phyloP scores from a whole-genome alignment of 2,797 vertebrate genomes.

The Masticophis lateralis region DNA sequence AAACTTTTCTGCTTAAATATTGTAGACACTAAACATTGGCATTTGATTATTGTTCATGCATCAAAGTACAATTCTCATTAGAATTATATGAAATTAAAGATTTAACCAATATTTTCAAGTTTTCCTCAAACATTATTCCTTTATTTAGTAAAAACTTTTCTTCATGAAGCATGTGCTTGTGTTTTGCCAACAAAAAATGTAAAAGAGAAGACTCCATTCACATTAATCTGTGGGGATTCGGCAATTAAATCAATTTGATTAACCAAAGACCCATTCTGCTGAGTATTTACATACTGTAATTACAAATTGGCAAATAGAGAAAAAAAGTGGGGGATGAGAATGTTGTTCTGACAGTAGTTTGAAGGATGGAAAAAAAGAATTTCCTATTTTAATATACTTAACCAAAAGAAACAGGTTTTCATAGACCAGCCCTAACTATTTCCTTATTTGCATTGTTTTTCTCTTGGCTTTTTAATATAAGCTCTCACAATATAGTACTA shows the following conservation, averaged over 20 bases:
- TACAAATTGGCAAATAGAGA: slow-evolving; percentile 67
- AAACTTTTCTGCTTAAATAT: slow-evolving; percentile 37
- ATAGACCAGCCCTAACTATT: not conserved
- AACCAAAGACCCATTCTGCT: slow-evolving; percentile 73
- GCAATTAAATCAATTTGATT: slow-evolving; percentile 74
- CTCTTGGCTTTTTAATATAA: not conserved
- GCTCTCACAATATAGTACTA: not conserved
- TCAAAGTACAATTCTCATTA: slow-evolving; percentile 42
- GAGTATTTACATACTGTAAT: slow-evolving; percentile 72
- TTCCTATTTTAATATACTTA: slow-evolving; percentile 33
- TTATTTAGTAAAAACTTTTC: slow-evolving; percentile 57
- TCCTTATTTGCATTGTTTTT: not conserved
- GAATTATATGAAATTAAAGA: slow-evolving; percentile 54
- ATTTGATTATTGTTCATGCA: slow-evolving; percentile 54
- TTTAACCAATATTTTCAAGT: slow-evolving; percentile 38
- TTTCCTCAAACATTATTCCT: slow-evolving; percentile 49
- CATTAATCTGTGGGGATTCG: slow-evolving; percentile 69
- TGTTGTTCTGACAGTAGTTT: slow-evolving; percentile 63
- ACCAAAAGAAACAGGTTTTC: slow-evolving; percentile 34
- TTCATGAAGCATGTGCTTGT: slow-evolving; percentile 55
- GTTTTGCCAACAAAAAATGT: slow-evolving; percentile 69
- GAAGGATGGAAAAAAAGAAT: slow-evolving; percentile 52
- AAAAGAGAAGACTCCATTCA: slow-evolving; percentile 67
- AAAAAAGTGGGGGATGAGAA: slow-evolving; percentile 63
- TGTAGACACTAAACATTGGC: slow-evolving; percentile 16